Evolutionary conservation across 2,888 invertebrate genomes (phyloP), one percentile per base, ranked within the genome.

Genomic region (Opisthograptis luteolata): DNA sequence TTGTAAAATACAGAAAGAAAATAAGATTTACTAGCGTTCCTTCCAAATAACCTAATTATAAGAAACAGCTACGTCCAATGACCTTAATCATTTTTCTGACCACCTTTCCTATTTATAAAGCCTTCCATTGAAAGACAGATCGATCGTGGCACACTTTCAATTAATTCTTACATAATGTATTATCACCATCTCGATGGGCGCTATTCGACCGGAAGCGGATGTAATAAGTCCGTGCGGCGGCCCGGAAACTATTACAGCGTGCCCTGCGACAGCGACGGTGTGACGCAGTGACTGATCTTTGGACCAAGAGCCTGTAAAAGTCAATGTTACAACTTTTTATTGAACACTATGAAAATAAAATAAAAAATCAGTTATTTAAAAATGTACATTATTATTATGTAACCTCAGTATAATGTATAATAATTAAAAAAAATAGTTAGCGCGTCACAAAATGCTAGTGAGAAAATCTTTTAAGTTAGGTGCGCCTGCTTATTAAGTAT

Each of bases 211-310:
- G 81, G 76, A 75, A 70, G 64, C 65, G 71, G 67, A 71, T 67
- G 79, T 76, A 80, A 84, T 84, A 81, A 79, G 75, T 66, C 64
- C 68, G 72, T 60, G 65, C 76, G 67, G 25, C 68, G 66, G 66
- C 64, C 73, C 75, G 81, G 82, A 83, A 84, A 72, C 76, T 76
- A 79, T 81, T 78, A 76, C 75, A 57, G 22, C 28, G 35, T 27
- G 28, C 13, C 24, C 40, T 30, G 39, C 34, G 9, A 40, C 14
- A 14, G 25, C 19, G 22, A 9, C 3, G 0, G 17, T 10, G 30
- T 3, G 24, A 2, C 14, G 2, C 45, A 37, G 45, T 30, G 8
- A 10, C 10, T 14, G 3, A 44, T 12, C 6, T 43, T 42, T 4
- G 10, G 9, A 25, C n/a, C n/a, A 25, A 10, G 3, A 10, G 4